phyloP scores from a whole-genome alignment of 2,888 invertebrate species.

The Aethes cnicana region DNA sequence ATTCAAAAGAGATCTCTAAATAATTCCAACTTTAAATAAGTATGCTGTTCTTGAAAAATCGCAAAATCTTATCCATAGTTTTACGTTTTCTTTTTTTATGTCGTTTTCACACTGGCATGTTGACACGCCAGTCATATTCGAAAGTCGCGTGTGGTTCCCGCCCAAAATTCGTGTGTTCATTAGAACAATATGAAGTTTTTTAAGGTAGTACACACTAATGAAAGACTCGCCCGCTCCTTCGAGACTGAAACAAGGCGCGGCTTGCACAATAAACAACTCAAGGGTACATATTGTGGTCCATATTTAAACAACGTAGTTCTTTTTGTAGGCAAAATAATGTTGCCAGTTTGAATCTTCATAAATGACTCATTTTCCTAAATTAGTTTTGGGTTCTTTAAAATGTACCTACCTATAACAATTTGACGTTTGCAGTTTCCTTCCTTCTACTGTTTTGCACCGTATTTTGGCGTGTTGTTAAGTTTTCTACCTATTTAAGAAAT shows the following conservation, averaged over 20 bases:
- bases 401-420: no score
- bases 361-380: neutral
- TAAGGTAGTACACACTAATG: constrained; percentile 74
- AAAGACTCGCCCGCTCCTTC: constrained; percentile 78
- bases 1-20: no score
- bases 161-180: constrained; percentile 70
- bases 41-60: no score
- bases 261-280: constrained; percentile 34
- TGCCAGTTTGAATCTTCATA: no score
- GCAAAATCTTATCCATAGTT: no score
- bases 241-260: constrained; percentile 67
- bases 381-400: no score
- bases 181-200: constrained; percentile 68
- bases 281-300: constrained; percentile 21
- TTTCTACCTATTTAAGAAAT: no score
- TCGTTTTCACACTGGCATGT: neutral
- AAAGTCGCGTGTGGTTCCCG: constrained; percentile 72
- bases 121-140: constrained; percentile 11
- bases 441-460: no score
- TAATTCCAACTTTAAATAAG: no score
- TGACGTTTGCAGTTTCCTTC: no score
- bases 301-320: constrained; percentile 4
- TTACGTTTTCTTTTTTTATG: neutral
- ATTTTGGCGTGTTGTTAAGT: no score
- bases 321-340: neutral